phyloP scores from a whole-genome alignment of 2,888 invertebrate genomes.

The Oligia fasciuncula region DNA sequence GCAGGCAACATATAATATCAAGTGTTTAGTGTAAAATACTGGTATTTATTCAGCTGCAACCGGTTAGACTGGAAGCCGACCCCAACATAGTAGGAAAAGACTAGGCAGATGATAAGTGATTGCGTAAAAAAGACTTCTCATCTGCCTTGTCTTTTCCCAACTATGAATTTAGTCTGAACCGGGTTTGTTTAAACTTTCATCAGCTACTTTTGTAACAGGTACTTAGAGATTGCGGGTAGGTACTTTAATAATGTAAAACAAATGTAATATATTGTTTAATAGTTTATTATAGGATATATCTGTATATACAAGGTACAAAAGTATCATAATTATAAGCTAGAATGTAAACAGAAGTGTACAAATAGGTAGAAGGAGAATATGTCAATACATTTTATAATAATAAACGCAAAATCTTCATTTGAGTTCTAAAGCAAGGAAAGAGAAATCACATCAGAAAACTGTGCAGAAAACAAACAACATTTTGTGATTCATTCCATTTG shows the following conservation, averaged over 20 bases:
- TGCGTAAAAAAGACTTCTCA: background rate
- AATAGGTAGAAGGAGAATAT: slow-evolving; percentile 43
- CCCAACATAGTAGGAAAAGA: too few relatives aligned
- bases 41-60: too few relatives aligned
- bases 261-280: slow-evolving; percentile 43
- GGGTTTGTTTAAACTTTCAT: background rate
- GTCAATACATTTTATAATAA: slow-evolving; percentile 44
- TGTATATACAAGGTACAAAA: slow-evolving; percentile 82
- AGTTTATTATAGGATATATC: slow-evolving; percentile 72
- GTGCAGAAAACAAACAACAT: background rate
- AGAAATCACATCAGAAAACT: background rate
- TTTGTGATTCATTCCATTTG: slow-evolving; percentile 20
- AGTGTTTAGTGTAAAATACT: too few relatives aligned
- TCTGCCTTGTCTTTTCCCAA: background rate
- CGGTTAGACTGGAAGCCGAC: too few relatives aligned
- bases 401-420: slow-evolving; percentile 26
- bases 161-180: background rate
- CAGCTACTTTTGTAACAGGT: background rate
- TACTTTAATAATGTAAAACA: slow-evolving; percentile 26
- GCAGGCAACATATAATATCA: too few relatives aligned
- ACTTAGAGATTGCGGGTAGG: background rate
- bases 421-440: slow-evolving; percentile 7
- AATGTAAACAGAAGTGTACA: slow-evolving; percentile 60
- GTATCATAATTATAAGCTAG: slow-evolving; percentile 70
- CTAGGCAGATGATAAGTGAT: too few relatives aligned